These are phyloP conservation scores for Heliconius hortense DNA, from an alignment of 2,888 invertebrate genomes.

Conservation along the genomic window DNA sequence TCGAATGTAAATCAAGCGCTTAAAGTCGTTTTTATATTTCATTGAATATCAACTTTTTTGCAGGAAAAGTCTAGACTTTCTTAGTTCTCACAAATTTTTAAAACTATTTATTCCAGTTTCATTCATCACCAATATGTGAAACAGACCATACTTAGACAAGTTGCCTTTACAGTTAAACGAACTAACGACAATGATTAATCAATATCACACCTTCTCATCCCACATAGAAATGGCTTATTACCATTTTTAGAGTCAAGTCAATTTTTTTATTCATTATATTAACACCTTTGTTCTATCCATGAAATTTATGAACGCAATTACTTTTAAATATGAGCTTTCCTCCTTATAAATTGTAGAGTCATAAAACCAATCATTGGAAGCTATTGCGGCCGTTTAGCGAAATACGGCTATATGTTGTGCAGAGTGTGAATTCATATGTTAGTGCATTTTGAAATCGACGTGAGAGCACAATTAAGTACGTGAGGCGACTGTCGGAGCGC, in stretches of 20 bases:
- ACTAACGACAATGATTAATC: background rate
- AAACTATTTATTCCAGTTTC: background rate
- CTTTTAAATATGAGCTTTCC: background rate
- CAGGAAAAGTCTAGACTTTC: too few relatives aligned
- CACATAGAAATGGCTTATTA: background rate
- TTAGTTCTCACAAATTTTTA: too few relatives aligned
- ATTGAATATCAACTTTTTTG: too few relatives aligned
- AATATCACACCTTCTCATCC: conserved; percentile 12
- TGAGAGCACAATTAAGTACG: conserved; percentile 63
- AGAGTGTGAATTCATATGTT: conserved; percentile 50
- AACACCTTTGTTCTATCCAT: background rate
- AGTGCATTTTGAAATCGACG: conserved; percentile 34
- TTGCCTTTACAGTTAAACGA: background rate
- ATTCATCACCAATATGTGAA: background rate
- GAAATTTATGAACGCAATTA: conserved; percentile 18
- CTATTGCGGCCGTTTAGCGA: conserved; percentile 18
- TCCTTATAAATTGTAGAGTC: conserved; percentile 15
- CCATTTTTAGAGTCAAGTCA: conserved; percentile 3
- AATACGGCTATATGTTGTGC: conserved; percentile 37
- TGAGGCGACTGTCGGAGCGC: conserved; percentile 51
- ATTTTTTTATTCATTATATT: background rate
- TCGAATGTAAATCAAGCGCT: too few relatives aligned
- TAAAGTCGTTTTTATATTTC: too few relatives aligned
- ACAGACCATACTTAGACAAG: background rate
- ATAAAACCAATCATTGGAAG: conserved; percentile 16